phyloP scores from a whole-genome alignment of 2,888 invertebrate genomes.

The Drosophila falleni region DNA sequence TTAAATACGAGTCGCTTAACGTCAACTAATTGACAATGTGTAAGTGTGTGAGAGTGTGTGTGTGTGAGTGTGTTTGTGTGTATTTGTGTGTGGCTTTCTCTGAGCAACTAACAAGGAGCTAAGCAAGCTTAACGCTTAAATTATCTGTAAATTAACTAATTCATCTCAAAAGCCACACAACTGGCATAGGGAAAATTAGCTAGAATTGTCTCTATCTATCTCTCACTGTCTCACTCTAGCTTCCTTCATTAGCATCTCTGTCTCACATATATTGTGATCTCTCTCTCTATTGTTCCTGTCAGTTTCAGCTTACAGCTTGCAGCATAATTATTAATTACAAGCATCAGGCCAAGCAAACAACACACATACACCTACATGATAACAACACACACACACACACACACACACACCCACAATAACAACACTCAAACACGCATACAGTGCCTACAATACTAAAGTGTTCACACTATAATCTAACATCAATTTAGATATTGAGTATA shows the following conservation, averaged over 20 bases:
- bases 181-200: conserved; percentile 29
- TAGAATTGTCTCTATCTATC: background rate
- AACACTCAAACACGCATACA: background rate
- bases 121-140: conserved; percentile 67
- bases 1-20: conserved; percentile 63
- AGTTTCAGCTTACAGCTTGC: conserved; percentile 19
- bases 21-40: conserved; percentile 71
- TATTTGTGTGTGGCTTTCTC: conserved; percentile 20
- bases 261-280: background rate
- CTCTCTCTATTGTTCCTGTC: conserved; percentile 10
- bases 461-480: conserved; percentile 34
- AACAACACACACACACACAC: background rate
- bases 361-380: conserved; percentile 3
- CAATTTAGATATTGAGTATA: conserved; percentile 29
- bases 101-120: conserved; percentile 29
- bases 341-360: conserved; percentile 18
- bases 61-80: conserved; percentile 9
- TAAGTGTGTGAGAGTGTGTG: background rate
- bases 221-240: background rate
- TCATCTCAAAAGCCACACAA: conserved; percentile 49
- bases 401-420: background rate
- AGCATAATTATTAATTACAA: conserved; percentile 63
- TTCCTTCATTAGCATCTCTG: background rate
- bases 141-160: conserved; percentile 75
- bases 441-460: conserved; percentile 8